phyloP scores from a whole-genome alignment of 2,888 invertebrate species.

The Drosophila crucigera region DNA sequence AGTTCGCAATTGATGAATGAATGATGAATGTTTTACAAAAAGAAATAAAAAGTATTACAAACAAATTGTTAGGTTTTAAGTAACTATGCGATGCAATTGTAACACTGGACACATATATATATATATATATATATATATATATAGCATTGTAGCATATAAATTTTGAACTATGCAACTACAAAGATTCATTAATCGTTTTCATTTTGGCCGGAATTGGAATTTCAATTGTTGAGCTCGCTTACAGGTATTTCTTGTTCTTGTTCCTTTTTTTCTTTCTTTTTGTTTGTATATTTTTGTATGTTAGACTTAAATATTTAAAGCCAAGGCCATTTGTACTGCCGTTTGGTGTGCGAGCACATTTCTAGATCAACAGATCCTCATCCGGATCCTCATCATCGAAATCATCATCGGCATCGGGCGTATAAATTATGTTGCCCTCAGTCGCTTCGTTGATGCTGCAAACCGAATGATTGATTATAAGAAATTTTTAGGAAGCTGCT shows the following conservation, averaged over 20 bases:
- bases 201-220: constrained; percentile 36
- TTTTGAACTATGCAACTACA: constrained; percentile 44
- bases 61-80: constrained; percentile 45
- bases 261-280: constrained; percentile 10
- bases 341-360: constrained; percentile 44
- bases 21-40: constrained; percentile 21
- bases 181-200: constrained; percentile 18
- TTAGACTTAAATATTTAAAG: constrained; percentile 68
- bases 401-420: constrained; percentile 92
- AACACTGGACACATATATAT: constrained; percentile 39
- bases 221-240: constrained; percentile 43
- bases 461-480: neutral
- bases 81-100: constrained; percentile 61
- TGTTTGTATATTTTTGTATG: constrained; percentile 10
- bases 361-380: constrained; percentile 91
- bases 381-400: constrained; percentile 95
- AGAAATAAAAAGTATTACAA: constrained; percentile 43
- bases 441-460: constrained; percentile 85
- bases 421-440: constrained; percentile 90
- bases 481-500: neutral
- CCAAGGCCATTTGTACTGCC: constrained; percentile 79
- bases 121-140: constrained; percentile 17
- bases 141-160: constrained; percentile 44
- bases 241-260: constrained; percentile 25
- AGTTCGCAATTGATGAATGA: neutral